phyloP scores from a whole-genome alignment of 53 echinoderm and acorn worm species.

The Paelopatides confundens region DNA sequence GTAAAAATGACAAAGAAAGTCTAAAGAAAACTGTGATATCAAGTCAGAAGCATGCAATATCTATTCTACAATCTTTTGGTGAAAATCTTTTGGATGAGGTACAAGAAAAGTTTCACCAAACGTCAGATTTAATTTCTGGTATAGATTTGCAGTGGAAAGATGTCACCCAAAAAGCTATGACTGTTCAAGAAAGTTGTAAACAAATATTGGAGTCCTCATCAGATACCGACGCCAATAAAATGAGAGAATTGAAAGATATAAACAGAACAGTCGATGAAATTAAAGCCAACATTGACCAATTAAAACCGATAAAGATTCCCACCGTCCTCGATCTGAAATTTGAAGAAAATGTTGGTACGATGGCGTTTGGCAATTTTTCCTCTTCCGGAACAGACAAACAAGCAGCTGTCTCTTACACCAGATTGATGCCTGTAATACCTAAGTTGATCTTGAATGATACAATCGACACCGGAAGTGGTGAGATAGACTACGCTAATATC shows the following conservation, averaged over 20 bases:
- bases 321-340: not conserved
- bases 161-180: not conserved
- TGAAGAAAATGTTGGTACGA: not conserved
- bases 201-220: too few relatives aligned
- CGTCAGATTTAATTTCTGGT: not conserved
- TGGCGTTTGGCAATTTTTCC: not conserved
- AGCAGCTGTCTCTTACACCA: not conserved
- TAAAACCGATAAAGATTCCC: not conserved
- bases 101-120: not conserved
- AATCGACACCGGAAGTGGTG: not conserved
- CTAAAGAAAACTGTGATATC: not conserved
- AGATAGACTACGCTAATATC: conserved; percentile 22
- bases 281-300: not conserved
- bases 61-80: not conserved
- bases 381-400: not conserved
- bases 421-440: not conserved
- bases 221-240: not conserved
- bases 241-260: not conserved
- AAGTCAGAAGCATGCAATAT: not conserved
- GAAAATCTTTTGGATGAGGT: not conserved
- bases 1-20: not conserved
- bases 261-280: not conserved
- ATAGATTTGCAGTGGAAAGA: not conserved
- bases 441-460: not conserved
- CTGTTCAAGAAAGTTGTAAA: not conserved